A percentile compares a stretch with the other conserved stretches of the same genome.
Evolutionary conservation across 2,888 invertebrate species (phyloP).

Genomic region (Sesia bembeciformis): DNA sequence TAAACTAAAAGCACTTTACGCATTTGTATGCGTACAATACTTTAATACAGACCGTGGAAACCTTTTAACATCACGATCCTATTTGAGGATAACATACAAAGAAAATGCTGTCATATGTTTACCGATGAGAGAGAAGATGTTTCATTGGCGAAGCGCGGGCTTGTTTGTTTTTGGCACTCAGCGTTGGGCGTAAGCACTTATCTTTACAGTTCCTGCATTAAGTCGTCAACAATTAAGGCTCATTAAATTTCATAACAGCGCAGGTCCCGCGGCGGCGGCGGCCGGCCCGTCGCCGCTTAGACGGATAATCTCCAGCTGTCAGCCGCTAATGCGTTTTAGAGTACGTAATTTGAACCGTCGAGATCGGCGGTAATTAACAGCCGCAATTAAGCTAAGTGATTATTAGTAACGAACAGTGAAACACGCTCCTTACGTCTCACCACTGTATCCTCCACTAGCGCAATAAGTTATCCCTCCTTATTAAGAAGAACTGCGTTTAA

Average conservation of each 20-base stretch:
- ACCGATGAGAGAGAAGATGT: slow-evolving; percentile 20
- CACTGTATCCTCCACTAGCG: too few species aligned
- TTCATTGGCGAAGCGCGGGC: slow-evolving; percentile 8
- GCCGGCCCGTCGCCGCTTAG: slow-evolving; percentile 58
- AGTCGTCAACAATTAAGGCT: slow-evolving; percentile 71
- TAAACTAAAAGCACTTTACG: not conserved
- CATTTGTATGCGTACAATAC: slow-evolving; percentile 8
- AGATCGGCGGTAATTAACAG: slow-evolving; percentile 71
- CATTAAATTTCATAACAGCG: slow-evolving; percentile 71
- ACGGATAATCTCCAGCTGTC: slow-evolving; percentile 74
- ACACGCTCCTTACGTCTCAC: too few species aligned
- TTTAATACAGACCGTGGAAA: slow-evolving; percentile 17
- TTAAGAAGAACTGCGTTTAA: too few species aligned
- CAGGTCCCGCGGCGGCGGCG: slow-evolving; percentile 40
- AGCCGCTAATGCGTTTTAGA: slow-evolving; percentile 74
- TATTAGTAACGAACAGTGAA: slow-evolving; percentile 43
- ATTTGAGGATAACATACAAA: slow-evolving; percentile 13
- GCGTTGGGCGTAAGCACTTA: slow-evolving; percentile 47
- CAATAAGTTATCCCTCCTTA: too few species aligned
- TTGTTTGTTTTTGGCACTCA: slow-evolving; percentile 48
- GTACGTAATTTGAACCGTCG: slow-evolving; percentile 74
- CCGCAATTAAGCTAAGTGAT: slow-evolving; percentile 72
- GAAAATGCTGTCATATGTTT: slow-evolving; percentile 14
- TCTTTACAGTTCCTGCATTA: slow-evolving; percentile 65
- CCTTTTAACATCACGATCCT: slow-evolving; percentile 24